These are phyloP conservation scores for Gari tellinella DNA, from an alignment of 2,888 invertebrate genomes.

Conservation along the genomic window DNA sequence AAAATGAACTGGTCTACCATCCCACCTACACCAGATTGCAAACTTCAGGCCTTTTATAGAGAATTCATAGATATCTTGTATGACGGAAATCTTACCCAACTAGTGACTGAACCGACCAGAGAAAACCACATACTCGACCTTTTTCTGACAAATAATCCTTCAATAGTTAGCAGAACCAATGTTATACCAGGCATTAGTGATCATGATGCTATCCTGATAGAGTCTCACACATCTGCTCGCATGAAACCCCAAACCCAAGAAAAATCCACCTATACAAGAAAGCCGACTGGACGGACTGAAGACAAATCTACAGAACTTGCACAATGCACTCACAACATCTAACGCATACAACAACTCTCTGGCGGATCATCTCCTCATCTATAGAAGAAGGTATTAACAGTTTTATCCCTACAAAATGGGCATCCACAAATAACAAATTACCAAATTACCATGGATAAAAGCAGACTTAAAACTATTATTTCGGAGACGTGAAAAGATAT, in stretches of 20 bases:
- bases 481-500: constrained; percentile 12
- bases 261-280: constrained; percentile 11
- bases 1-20: constrained; percentile 15
- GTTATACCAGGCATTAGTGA: constrained; percentile 32
- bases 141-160: constrained; percentile 27
- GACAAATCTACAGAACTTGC: constrained; percentile 17
- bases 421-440: constrained; percentile 22
- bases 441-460: constrained; percentile 27
- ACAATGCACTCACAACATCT: neutral
- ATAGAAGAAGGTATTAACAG: constrained; percentile 2
- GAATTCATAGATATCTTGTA: constrained; percentile 11
- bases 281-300: constrained; percentile 14
- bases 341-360: too few species aligned
- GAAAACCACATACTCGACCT: constrained; percentile 29
- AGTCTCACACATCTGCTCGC: constrained; percentile 13
- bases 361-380: neutral
- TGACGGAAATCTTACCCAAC: constrained; percentile 19
- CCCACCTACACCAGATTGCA: constrained; percentile 14
- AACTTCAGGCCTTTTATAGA: constrained; percentile 13
- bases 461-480: constrained; percentile 6
- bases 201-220: constrained; percentile 25
- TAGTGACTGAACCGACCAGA: constrained; percentile 10
- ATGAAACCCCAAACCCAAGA: constrained; percentile 11
- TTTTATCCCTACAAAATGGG: too few species aligned
- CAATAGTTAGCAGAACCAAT: constrained; percentile 24